These are phyloP conservation scores for Bellardia pandia DNA, from an alignment of 2,888 invertebrate genomes.

Conservation along the genomic window DNA sequence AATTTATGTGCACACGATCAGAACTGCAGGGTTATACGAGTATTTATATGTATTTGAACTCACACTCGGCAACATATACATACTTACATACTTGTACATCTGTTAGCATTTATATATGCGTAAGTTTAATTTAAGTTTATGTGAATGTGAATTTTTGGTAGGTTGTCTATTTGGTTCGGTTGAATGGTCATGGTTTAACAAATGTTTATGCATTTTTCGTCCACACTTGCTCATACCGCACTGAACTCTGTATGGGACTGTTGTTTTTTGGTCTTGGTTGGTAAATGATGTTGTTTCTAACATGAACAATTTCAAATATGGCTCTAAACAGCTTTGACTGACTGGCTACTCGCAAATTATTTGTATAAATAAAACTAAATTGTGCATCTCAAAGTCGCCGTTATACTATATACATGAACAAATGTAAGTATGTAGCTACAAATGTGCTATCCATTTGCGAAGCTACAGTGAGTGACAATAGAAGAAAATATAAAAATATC, in stretches of 20 bases:
- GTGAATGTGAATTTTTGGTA: slow-evolving; percentile 8
- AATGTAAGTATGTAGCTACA: not conserved
- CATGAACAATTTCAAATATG: slow-evolving; percentile 31
- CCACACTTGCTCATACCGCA: slow-evolving; percentile 12
- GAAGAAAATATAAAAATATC: not conserved
- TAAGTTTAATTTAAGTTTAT: slow-evolving; percentile 1
- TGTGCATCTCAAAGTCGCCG: slow-evolving; percentile 45
- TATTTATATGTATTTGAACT: not conserved
- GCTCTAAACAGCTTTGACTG: slow-evolving; percentile 17
- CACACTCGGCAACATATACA: not conserved
- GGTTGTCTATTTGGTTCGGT: slow-evolving; percentile 13
- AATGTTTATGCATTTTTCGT: slow-evolving; percentile 33
- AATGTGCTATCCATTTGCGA: not conserved
- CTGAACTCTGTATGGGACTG: not conserved
- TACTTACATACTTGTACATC: slow-evolving; percentile 15
- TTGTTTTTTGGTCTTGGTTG: not conserved
- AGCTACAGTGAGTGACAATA: slow-evolving; percentile 1
- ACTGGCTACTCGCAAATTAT: slow-evolving; percentile 19
- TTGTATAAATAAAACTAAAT: slow-evolving; percentile 42
- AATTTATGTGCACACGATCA: not conserved
- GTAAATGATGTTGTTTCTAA: slow-evolving; percentile 21
- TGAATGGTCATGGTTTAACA: slow-evolving; percentile 59
- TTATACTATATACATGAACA: slow-evolving; percentile 21
- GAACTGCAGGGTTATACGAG: too few species aligned
- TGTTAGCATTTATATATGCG: slow-evolving; percentile 30